A percentile compares a stretch with the other conserved stretches of the same genome.
Evolutionary conservation across 2,797 vertebrate genomes (phyloP).

Genomic region (Myotis vivesi): DNA sequence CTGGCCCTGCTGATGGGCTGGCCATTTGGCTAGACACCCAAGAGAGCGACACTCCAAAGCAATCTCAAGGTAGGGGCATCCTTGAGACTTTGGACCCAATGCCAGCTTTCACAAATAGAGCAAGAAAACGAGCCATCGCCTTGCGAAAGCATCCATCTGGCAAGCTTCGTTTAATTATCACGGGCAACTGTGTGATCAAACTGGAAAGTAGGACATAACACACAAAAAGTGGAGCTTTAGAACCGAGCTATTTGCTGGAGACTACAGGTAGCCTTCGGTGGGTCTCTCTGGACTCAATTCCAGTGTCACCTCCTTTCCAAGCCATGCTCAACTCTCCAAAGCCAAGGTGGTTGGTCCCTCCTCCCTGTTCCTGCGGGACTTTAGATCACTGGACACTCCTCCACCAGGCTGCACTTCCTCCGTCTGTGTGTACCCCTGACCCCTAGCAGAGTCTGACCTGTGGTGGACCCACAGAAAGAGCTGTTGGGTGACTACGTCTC

Average conservation of each 20-base stretch:
- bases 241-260: slow-evolving; percentile 9
- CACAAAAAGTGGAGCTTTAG: slow-evolving; percentile 31
- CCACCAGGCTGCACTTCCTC: neutral
- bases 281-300: slow-evolving; percentile 21
- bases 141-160: slow-evolving; percentile 74
- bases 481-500: neutral
- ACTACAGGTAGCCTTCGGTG: neutral
- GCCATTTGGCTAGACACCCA: slow-evolving; percentile 41
- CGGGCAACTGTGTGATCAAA: slow-evolving; percentile 69
- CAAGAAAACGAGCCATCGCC: slow-evolving; percentile 70
- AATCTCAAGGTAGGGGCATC: slow-evolving; percentile 73
- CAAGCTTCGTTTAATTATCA: slow-evolving; percentile 78
- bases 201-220: slow-evolving; percentile 57
- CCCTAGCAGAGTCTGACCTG: neutral
- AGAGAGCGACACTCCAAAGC: slow-evolving; percentile 46
- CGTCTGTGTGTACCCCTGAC: neutral
- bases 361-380: neutral
- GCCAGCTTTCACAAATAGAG: slow-evolving; percentile 79
- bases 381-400: neutral
- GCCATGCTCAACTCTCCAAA: neutral
- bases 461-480: neutral
- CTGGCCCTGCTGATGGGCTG: slow-evolving; percentile 59
- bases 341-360: neutral
- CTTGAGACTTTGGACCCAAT: slow-evolving; percentile 64
- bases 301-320: slow-evolving; percentile 20